These are phyloP conservation scores for Mastigias papua DNA, from an alignment of 30 jellyfish, hydroid and myxozoan genomes.

Conservation along the genomic window DNA sequence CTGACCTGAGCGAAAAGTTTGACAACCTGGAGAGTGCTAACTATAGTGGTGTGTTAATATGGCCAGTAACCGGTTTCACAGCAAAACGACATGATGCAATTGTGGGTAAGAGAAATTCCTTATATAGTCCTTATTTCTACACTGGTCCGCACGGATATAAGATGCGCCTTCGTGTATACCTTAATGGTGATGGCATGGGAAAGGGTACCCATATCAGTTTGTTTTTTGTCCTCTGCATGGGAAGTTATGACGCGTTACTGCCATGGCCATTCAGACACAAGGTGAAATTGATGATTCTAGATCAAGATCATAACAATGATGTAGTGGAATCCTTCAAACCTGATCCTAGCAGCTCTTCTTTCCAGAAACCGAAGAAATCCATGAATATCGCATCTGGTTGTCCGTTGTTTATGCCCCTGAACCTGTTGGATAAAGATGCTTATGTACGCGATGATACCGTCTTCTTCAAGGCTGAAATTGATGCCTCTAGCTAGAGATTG, in stretches of 20 bases:
- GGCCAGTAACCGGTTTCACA: constrained; percentile 71
- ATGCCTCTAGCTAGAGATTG: constrained; percentile 2
- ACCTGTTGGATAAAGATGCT: constrained; percentile 46
- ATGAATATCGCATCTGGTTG: constrained; percentile 98
- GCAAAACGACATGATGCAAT: constrained; percentile 75
- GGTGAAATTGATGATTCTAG: constrained; percentile 72
- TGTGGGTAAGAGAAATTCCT: constrained; percentile 76
- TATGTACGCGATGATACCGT: constrained; percentile 58
- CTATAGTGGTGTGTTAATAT: constrained; percentile 70
- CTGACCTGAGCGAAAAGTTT: constrained; percentile 49
- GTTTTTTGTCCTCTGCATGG: constrained; percentile 89
- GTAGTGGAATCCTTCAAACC: constrained; percentile 84
- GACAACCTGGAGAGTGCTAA: constrained; percentile 68
- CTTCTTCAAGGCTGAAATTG: constrained; percentile 59
- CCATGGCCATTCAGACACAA: constrained; percentile 92
- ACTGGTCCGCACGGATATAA: constrained; percentile 86
- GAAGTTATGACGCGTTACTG: constrained; percentile 81
- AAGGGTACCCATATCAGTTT: constrained; percentile 86
- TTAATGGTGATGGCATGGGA: constrained; percentile 97
- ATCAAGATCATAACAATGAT: constrained; percentile 66
- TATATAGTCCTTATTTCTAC: constrained; percentile 89
- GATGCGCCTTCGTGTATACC: constrained; percentile 89
- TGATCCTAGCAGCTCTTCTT: constrained; percentile 85
- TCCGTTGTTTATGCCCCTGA: constrained; percentile 80
- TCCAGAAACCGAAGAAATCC: constrained; percentile 78